Evolutionary conservation across 2,113 vertebrate species (phyloP), one percentile per base, ranked within the genome.

Genomic region (Micromys minutus): DNA sequence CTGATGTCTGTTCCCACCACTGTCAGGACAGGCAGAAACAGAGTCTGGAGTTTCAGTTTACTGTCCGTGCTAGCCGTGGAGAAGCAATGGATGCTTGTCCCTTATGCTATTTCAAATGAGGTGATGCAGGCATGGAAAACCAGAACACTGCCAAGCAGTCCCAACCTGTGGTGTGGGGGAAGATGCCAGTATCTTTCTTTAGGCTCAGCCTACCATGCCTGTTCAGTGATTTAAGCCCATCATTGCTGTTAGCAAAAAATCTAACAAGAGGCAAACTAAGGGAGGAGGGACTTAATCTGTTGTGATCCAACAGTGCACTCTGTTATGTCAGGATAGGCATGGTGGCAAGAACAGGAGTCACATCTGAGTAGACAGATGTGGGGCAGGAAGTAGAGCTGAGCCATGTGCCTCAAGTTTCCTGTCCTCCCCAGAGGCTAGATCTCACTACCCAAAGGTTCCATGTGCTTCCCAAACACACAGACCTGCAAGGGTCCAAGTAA

Each of bases 91-190:
- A 61, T 72, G 36, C 19, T 16, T 67, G 16, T 85, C 21, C 22
- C 19, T 10, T 52, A 31, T 24, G 34, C 6, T 57, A 81, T 34
- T 21, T n/a, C 31, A 39, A 55, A 76, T 1, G 67, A 83, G 39
- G 29, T 74, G 5, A 0, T 4, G 9, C 1, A 29, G 45, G 39
- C 8, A 9, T 21, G 34, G 75, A 4, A 24, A 84, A 22, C 0
- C 21, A 21, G 13, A 59, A 55, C 15, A 11, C 13, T 24, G 39
- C 13, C 39, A 19, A 52, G 29, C 12, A 26, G 17, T 57, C 52
- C 19, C 1, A 4, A 71, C 71, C 39, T 45, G 61, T 26, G 50
- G 19, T 22, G 11, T 4, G 17, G 22, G 42, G 36, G 45, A 11
- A 7, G 55, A 47, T 9, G 1, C 8, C 31, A 87, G 13, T 11